phyloP scores from a whole-genome alignment of 1,140 invertebrate species.

The Drosophila mojavensis region DNA sequence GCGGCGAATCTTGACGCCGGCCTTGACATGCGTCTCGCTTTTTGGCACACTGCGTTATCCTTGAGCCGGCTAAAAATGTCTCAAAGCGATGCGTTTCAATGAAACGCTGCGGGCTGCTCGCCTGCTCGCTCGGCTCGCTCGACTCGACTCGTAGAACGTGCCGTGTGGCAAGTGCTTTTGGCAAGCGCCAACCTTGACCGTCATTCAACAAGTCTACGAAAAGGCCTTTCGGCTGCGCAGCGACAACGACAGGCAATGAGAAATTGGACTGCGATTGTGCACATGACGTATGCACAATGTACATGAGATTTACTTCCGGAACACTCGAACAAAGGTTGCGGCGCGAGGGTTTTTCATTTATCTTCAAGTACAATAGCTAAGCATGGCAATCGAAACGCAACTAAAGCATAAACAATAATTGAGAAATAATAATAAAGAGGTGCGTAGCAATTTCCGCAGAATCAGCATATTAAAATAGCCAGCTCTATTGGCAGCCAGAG shows the following conservation, averaged over 20 bases:
- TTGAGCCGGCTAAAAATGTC: slow-evolving; percentile 70
- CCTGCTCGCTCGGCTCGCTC: not conserved
- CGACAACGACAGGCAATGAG: slow-evolving; percentile 31
- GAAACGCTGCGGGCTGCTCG: slow-evolving; percentile 28
- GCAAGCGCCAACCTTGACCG: slow-evolving; percentile 64
- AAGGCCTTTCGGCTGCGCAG: slow-evolving; percentile 51
- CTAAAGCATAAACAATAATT: not conserved
- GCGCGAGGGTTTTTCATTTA: slow-evolving; percentile 43
- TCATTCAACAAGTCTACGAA: slow-evolving; percentile 53
- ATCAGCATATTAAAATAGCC: slow-evolving; percentile 62
- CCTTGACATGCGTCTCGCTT: slow-evolving; percentile 60
- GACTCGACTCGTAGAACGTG: slow-evolving; percentile 55
- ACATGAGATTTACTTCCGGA: slow-evolving; percentile 51
- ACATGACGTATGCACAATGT: slow-evolving; percentile 60
- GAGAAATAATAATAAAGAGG: slow-evolving; percentile 49
- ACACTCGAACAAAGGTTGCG: slow-evolving; percentile 54
- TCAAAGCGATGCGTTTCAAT: slow-evolving; percentile 57
- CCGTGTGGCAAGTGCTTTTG: slow-evolving; percentile 50
- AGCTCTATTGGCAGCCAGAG: slow-evolving; percentile 40
- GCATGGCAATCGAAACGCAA: slow-evolving; percentile 12
- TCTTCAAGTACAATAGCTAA: slow-evolving; percentile 63
- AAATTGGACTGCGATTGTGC: slow-evolving; percentile 32
- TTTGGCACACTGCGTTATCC: slow-evolving; percentile 69
- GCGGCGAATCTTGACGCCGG: slow-evolving; percentile 59
- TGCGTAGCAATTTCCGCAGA: slow-evolving; percentile 78